These are phyloP conservation scores for Kryphioiulus occultus DNA, from an alignment of 2,888 invertebrate species.

Conservation along the genomic window DNA sequence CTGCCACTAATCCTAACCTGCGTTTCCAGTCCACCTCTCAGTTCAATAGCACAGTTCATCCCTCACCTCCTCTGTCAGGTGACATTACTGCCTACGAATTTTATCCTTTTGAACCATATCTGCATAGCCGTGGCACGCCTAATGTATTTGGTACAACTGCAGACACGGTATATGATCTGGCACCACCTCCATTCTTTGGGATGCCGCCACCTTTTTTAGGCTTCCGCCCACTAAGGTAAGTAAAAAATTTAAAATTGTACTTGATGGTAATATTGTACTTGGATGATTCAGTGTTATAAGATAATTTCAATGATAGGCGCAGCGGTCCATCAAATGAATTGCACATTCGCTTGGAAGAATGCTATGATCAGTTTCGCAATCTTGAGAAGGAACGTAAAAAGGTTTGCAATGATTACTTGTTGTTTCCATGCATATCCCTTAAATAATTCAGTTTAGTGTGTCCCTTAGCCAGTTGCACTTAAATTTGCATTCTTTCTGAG, in stretches of 20 bases:
- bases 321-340: constrained; percentile 71
- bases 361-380: constrained; percentile 80
- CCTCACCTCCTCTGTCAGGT: constrained; percentile 18
- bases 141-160: constrained; percentile 52
- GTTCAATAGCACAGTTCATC: not conserved
- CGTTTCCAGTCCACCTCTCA: not conserved
- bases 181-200: constrained; percentile 54
- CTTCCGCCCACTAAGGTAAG: constrained; percentile 55
- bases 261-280: not conserved
- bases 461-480: too few relatives aligned
- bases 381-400: constrained; percentile 81
- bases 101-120: constrained; percentile 53
- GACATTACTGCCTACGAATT: constrained; percentile 53
- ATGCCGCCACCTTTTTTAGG: constrained; percentile 55
- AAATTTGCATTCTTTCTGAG: too few relatives aligned
- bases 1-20: not conserved
- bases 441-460: too few relatives aligned
- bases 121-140: constrained; percentile 54
- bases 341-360: constrained; percentile 76
- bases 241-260: not conserved
- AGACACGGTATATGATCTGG: constrained; percentile 55
- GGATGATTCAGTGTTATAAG: too few relatives aligned
- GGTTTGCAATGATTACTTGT: constrained; percentile 56
- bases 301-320: constrained; percentile 59
- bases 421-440: too few relatives aligned